Evolutionary conservation across 2,113 vertebrate genomes (phyloP), one percentile per base, ranked within the genome.

Genomic region (Neolamprologus tretocephalus): DNA sequence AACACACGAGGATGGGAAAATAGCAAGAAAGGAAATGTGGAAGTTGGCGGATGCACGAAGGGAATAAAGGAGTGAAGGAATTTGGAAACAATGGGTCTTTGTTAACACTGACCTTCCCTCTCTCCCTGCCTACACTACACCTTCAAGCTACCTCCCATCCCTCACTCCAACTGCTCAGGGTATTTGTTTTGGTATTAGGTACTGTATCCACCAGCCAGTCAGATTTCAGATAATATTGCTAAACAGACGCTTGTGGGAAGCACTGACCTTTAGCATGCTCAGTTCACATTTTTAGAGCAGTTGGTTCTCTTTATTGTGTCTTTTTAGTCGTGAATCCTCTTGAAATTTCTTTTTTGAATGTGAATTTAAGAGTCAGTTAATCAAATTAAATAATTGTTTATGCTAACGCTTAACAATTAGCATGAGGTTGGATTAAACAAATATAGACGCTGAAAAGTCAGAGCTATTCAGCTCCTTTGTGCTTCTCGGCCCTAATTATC

Each of bases 41-140:
- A 80, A 82, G 57, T 71, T 23, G 78, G n/a, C 42, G 4, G 16
- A 12, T 31, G 13, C 61, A 86, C 68, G 63, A 55, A 37, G 33
- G 23, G 40, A 51, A 61, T 21, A 81, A 79, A 81, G 55, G 84
- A 49, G n/a, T 71, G 53, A 84, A 80, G 86, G 35, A 75, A 66
- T 63, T 68, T 58, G 45, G 78, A 89, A 89, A 92, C 81, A 93
- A 90, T 92, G 89, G 80, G 14, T 90, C 91, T 89, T 91, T 94
- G 92, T 94, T 91, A 90, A 63, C 33, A 68, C 26, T 16, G 85
- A 91, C 88, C 86, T 86, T 66, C 80, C 81, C 21, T 80, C 63
- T 57, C 81, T 85, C 73, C 49, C 79, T 17, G 79, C 84, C 89
- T 73, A 82, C 88, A 87, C 35, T 21, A 82, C 81, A 86, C 83